A percentile compares a stretch with the other conserved stretches of the same genome.
These are phyloP conservation scores for Onychostruthus taczanowskii DNA, from an alignment of 2,113 vertebrate species.

Conservation along the genomic window DNA sequence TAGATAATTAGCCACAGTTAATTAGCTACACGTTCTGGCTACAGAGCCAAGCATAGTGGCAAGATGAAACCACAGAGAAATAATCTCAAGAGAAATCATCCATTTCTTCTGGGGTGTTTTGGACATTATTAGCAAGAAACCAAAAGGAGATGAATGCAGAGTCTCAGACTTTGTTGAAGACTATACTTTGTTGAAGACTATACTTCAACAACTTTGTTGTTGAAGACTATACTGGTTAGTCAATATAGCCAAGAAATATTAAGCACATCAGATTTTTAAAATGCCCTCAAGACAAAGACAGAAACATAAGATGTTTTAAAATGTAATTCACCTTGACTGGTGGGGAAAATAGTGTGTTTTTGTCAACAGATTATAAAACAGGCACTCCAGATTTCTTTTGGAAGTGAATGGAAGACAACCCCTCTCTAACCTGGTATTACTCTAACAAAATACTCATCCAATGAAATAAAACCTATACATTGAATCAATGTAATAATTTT, in stretches of 20 bases:
- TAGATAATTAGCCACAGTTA: not conserved
- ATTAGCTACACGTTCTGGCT: not conserved
- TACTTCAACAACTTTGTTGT: too few species aligned
- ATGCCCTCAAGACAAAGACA: not conserved
- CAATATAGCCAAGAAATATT: not conserved
- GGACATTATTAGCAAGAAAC: not conserved
- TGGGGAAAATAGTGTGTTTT: not conserved
- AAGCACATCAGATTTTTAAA: not conserved
- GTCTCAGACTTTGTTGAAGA: not conserved
- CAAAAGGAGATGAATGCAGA: not conserved
- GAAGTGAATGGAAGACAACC: not conserved
- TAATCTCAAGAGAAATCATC: not conserved
- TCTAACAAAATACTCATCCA: not conserved
- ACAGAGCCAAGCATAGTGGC: not conserved
- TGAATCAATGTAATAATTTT: not conserved
- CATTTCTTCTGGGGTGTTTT: not conserved
- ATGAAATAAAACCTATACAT: not conserved
- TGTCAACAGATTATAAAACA: not conserved
- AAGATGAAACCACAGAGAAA: not conserved
- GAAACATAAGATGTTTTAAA: not conserved
- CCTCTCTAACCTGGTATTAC: not conserved
- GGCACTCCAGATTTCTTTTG: not conserved
- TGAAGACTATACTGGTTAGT: not conserved
- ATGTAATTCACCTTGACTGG: not conserved
- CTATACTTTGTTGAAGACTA: not conserved